Evolutionary conservation across 2,113 vertebrate genomes (phyloP), one percentile per base, ranked within the genome.

Genomic region (Mesoclemmys tuberculata): DNA sequence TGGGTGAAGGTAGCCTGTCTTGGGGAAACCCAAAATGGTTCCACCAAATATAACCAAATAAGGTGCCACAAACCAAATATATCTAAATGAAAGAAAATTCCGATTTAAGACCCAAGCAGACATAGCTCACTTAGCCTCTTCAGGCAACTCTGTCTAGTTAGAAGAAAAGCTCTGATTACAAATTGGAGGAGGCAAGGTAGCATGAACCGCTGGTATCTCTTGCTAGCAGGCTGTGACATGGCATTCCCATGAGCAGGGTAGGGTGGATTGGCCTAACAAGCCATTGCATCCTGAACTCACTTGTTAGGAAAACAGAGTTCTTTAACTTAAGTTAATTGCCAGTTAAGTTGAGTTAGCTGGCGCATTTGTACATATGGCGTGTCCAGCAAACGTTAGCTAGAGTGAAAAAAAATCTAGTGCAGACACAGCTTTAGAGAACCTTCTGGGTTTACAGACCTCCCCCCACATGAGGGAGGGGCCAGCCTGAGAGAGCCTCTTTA

Each of bases 351-450:
- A 1, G 11, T 48, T 2, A 1, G n/a, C 79, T 58, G 75, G 75
- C 87, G 2, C 58, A 31, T 0, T 2, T 2, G 27, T 48, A 44
- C 0, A 0, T 31, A 29, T 5, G 38, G 24, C 44, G n/a, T 26
- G 38, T 75, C n/a, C 71, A 75, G 71, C n/a, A n/a, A n/a, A n/a
- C n/a, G 3, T 82, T 64, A 1, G 2, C 16, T 78, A 12, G 7
- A 35, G 41, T 2, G 48, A 31, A 80, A 79, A 77, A 49, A 27
- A 1, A 38, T 71, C 16, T 80, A 6, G 49, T 68, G 87, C 84
- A 95, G 54, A 38, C 48, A 3, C 38, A 29, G 21, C 84, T 68
- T 82, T 88, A 88, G 52, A 10, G 24, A 52, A n/a, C 1, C 41
- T 12, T 14, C 10, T 6, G 10, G 71, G 29, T 51, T 80, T 84